These are phyloP conservation scores for Hyalella azteca DNA, from an alignment of 2,888 invertebrate species.

Conservation along the genomic window DNA sequence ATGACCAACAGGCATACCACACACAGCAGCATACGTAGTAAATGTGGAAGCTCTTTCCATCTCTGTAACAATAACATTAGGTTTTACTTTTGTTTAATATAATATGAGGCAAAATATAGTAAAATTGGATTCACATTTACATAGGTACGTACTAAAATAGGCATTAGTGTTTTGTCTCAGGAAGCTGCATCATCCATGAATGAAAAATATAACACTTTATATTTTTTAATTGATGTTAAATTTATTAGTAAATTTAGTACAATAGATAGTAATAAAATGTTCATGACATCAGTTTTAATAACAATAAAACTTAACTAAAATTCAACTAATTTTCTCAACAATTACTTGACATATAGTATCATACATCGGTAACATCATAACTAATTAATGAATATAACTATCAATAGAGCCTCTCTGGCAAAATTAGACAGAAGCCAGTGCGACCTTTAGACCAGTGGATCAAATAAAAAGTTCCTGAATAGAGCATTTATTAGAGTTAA, in stretches of 20 bases:
- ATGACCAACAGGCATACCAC: constrained; percentile 62
- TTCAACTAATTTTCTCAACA: too few species aligned
- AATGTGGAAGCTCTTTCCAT: constrained; percentile 85
- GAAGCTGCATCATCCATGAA: neutral
- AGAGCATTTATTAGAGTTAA: too few species aligned
- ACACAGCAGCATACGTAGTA: constrained; percentile 79
- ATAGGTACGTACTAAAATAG: neutral
- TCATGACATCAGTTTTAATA: too few species aligned
- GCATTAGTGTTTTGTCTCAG: neutral
- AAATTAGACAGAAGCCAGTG: too few species aligned
- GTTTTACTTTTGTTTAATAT: neutral
- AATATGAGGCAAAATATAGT: neutral
- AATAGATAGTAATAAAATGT: too few species aligned
- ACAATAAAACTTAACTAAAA: too few species aligned
- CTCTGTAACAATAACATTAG: constrained; percentile 68
- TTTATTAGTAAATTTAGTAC: neutral
- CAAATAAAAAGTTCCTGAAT: too few species aligned
- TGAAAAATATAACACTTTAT: neutral
- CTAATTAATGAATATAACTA: too few species aligned
- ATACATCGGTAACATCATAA: too few species aligned
- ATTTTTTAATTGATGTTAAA: neutral
- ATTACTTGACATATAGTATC: too few species aligned
- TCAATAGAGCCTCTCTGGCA: too few species aligned
- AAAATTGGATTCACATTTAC: neutral
- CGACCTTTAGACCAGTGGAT: too few species aligned